Conservation (phyloP, 2,888 invertebrate species). For the Dicyrtomina minuta region DNA sequence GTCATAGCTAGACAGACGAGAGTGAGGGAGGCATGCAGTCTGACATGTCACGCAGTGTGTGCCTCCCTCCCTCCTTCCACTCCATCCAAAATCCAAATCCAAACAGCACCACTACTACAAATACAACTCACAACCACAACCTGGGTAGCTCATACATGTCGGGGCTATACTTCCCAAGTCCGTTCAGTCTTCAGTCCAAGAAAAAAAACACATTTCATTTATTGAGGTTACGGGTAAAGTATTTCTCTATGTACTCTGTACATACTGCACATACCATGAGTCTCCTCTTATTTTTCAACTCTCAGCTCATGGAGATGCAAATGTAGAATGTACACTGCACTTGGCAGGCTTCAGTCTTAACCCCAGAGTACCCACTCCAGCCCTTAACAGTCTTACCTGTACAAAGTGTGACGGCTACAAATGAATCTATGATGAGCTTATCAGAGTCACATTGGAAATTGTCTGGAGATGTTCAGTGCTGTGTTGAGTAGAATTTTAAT, state of each 20-base stretch:
- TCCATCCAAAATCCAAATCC: not conserved
- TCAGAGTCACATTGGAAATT: slow-evolving; percentile 48
- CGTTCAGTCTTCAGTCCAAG: not conserved
- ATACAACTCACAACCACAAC: not conserved
- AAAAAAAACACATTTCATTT: too few species aligned
- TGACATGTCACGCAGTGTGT: slow-evolving; percentile 45
- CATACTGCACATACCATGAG: not conserved
- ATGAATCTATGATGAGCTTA: slow-evolving; percentile 49
- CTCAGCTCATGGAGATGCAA: too few species aligned
- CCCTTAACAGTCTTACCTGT: too few species aligned
- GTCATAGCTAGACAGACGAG: not conserved
- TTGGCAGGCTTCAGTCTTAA: slow-evolving; percentile 1
- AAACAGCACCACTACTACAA: too few species aligned
- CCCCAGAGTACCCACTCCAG: too few species aligned
- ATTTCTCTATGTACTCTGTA: slow-evolving; percentile 6
- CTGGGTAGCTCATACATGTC: not conserved
- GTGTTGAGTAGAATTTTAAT: slow-evolving; percentile 52
- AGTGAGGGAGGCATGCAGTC: slow-evolving; percentile 51
- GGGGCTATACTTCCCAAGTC: not conserved
- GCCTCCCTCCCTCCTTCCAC: slow-evolving; percentile 9
- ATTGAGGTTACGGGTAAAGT: too few species aligned
- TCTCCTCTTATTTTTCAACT: too few species aligned
- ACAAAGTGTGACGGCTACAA: too few species aligned
- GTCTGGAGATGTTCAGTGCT: slow-evolving; percentile 33
- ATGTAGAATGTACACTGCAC: not conserved